These are phyloP conservation scores for Misgurnus anguillicaudatus DNA, from an alignment of 2,113 vertebrate species.

Conservation along the genomic window DNA sequence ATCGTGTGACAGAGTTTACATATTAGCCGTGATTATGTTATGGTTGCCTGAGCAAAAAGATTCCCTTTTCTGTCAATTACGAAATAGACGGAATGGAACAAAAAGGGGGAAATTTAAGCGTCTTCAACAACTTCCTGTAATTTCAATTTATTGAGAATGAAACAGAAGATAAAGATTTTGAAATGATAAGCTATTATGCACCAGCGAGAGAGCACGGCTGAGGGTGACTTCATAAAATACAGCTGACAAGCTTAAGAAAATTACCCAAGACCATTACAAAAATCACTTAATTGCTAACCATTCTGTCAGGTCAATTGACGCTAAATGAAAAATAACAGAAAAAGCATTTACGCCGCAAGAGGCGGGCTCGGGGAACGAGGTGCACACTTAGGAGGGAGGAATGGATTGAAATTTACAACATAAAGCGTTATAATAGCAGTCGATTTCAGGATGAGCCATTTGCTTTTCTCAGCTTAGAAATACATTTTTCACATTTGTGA, in stretches of 20 bases:
- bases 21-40: slow-evolving; percentile 75
- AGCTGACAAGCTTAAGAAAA: slow-evolving; percentile 98
- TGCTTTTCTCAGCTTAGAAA: slow-evolving; percentile 20
- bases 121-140: slow-evolving; percentile 99
- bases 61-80: slow-evolving; percentile 89
- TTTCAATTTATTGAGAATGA: slow-evolving; percentile 99
- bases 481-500: not conserved
- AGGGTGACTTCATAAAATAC: slow-evolving; percentile 93
- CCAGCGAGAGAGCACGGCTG: slow-evolving; percentile 83
- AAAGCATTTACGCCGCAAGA: slow-evolving; percentile 87
- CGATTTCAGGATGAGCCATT: slow-evolving; percentile 45
- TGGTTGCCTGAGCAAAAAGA: slow-evolving; percentile 85
- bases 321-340: slow-evolving; percentile 99
- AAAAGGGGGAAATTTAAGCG: slow-evolving; percentile 79
- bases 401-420: slow-evolving; percentile 90
- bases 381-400: slow-evolving; percentile 87
- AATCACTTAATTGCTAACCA: slow-evolving; percentile 99
- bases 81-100: slow-evolving; percentile 79
- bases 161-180: slow-evolving; percentile 98
- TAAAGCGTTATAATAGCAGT: slow-evolving; percentile 60
- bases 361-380: slow-evolving; percentile 87
- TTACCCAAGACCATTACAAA: slow-evolving; percentile 99
- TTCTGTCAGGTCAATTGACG: slow-evolving; percentile 99
- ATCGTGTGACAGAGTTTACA: slow-evolving; percentile 92
- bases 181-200: slow-evolving; percentile 99